These are phyloP conservation scores for Leucozona laternaria DNA, from an alignment of 2,888 invertebrate species.

Conservation along the genomic window DNA sequence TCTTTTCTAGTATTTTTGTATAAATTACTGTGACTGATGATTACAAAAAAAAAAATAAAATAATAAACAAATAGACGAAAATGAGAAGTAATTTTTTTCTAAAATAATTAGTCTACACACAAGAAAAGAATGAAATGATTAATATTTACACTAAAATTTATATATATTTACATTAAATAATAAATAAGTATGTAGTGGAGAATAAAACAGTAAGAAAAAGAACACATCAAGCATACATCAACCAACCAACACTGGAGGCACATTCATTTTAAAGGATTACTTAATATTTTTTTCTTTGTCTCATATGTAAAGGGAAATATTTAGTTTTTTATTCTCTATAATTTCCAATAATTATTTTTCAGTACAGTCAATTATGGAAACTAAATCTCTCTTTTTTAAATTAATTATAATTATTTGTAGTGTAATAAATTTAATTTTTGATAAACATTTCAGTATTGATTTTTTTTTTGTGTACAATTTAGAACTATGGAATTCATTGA, in stretches of 20 bases:
- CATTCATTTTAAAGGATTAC: slow-evolving; percentile 60
- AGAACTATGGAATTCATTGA: too few relatives aligned
- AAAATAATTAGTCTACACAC: slow-evolving; percentile 46
- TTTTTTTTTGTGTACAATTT: too few relatives aligned
- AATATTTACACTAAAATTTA: slow-evolving; percentile 69
- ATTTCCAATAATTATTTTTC: slow-evolving; percentile 45
- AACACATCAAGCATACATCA: slow-evolving; percentile 69
- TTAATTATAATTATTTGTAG: slow-evolving; percentile 76
- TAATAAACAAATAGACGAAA: slow-evolving; percentile 46
- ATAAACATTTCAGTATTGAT: slow-evolving; percentile 70
- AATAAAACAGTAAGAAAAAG: slow-evolving; percentile 51
- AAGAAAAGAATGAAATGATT: slow-evolving; percentile 52
- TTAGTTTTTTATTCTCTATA: slow-evolving; percentile 43
- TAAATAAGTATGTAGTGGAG: slow-evolving; percentile 62
- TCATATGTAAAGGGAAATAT: slow-evolving; percentile 27
- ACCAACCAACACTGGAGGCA: slow-evolving; percentile 47
- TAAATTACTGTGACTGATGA: slow-evolving; percentile 66
- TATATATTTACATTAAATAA: slow-evolving; percentile 72
- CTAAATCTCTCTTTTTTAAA: slow-evolving; percentile 68
- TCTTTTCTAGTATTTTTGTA: slow-evolving; percentile 57
- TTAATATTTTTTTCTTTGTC: slow-evolving; percentile 53
- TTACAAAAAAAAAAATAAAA: slow-evolving; percentile 34
- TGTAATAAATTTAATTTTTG: slow-evolving; percentile 76
- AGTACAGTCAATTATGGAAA: slow-evolving; percentile 71
- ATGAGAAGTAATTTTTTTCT: slow-evolving; percentile 52